Evolutionary conservation across 2,888 invertebrate genomes (phyloP), one percentile per base, ranked within the genome.

Genomic region (Amiota communis): DNA sequence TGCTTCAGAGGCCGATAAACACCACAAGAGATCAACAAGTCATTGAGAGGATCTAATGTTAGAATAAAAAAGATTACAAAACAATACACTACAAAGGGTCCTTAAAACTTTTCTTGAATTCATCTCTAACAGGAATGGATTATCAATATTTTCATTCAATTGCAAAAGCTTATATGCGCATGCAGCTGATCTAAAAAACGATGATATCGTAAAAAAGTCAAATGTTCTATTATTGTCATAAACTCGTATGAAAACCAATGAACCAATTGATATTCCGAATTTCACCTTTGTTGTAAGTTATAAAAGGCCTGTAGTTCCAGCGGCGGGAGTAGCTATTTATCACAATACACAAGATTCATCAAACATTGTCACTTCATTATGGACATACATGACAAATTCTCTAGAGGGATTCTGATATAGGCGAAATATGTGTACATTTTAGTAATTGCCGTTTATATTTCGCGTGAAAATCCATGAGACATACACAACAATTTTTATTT

Each of bases 241-340:
- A 75, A 74, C 76, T 77, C 74, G 74, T 75, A 74, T 76, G 53
- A 56, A 57, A 68, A 77, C 72, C 72, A 15, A 74, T 64, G 70
- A 75, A 75, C 73, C 53, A 70, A 70, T 73, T 76, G 73, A 76
- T 71, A 76, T 76, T 61, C 65, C 73, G 53, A 77, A 77, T 72
- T 77, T 77, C 70, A 76, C 71, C 47, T 75, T 76, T 75, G 75
- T 75, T 75, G 70, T 70, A 71, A 76, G 75, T 72, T 75, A 75
- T 70, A 75, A 74, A 75, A 75, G 74, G 75, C 72, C 74, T 69
- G 65, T 71, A 72, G 72, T 64, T 76, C 75, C 75, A 68, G 72
- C 71, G 17, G 75, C 68, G 49, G 69, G 76, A 76, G 76, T 76
- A 76, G 75, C 71, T 76, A 71, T 76, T 70, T 75, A 75, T 75